Conservation (phyloP, 2,113 vertebrate genomes). For the Sula dactylatra region DNA sequence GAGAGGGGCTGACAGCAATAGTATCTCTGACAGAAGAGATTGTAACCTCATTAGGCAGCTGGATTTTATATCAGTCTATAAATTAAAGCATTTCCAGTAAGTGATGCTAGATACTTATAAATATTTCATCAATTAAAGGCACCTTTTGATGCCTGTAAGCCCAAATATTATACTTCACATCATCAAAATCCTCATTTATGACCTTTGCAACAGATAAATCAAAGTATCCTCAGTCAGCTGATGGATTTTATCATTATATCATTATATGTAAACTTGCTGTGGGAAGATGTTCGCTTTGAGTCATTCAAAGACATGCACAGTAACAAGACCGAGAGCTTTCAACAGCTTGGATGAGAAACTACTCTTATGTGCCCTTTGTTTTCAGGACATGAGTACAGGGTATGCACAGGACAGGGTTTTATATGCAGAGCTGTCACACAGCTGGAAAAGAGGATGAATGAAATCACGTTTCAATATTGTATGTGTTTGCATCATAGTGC, state of each 20-base stretch:
- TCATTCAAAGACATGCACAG: background rate
- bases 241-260: conserved; percentile 45
- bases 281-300: background rate
- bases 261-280: conserved; percentile 46
- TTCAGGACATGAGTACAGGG: background rate
- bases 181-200: conserved; percentile 11
- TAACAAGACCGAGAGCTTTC: background rate
- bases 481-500: background rate
- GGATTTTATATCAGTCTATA: background rate
- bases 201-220: background rate
- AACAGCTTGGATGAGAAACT: background rate
- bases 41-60: background rate
- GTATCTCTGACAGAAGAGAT: background rate
- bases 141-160: background rate
- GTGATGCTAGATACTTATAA: background rate
- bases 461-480: background rate
- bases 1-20: background rate
- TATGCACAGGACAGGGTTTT: background rate
- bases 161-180: background rate
- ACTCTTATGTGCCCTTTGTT: background rate
- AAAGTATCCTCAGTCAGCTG: background rate
- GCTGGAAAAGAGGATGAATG: background rate
- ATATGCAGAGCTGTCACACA: background rate
- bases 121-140: conserved; percentile 25
- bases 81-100: conserved; percentile 12